These are phyloP conservation scores for Ormyrus rosae DNA, from an alignment of 2,888 invertebrate genomes.

Conservation along the genomic window DNA sequence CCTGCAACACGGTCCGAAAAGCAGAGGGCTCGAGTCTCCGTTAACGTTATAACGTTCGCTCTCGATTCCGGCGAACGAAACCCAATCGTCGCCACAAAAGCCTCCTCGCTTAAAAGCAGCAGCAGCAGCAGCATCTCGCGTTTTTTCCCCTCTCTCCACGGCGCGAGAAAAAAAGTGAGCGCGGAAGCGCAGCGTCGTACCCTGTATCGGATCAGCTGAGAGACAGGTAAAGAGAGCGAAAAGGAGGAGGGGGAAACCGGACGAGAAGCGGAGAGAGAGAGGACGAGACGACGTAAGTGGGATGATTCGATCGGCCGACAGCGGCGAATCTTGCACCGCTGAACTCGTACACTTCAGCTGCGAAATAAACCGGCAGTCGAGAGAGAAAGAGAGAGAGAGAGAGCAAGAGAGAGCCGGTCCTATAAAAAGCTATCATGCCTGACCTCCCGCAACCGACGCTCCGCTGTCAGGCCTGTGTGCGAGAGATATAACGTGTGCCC, in stretches of 20 bases:
- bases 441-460: slow-evolving; percentile 71
- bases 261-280: background rate
- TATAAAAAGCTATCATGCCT: slow-evolving; percentile 72
- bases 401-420: slow-evolving; percentile 62
- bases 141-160: too few relatives aligned
- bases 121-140: too few relatives aligned
- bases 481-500: slow-evolving; percentile 54
- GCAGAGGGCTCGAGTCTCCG: too few relatives aligned
- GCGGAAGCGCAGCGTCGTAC: too few relatives aligned
- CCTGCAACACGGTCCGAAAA: too few relatives aligned
- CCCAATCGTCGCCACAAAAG: too few relatives aligned
- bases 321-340: slow-evolving; percentile 29
- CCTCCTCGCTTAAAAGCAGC: too few relatives aligned
- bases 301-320: slow-evolving; percentile 28
- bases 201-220: slow-evolving; percentile 32
- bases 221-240: background rate
- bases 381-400: slow-evolving; percentile 46
- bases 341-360: slow-evolving; percentile 9
- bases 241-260: background rate
- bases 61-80: too few relatives aligned
- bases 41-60: too few relatives aligned
- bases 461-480: slow-evolving; percentile 61
- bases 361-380: slow-evolving; percentile 13
- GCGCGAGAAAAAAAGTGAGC: too few relatives aligned
- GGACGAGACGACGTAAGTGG: background rate